phyloP scores from a whole-genome alignment of 1,140 invertebrate species.

The Scaptomyza hsui region DNA sequence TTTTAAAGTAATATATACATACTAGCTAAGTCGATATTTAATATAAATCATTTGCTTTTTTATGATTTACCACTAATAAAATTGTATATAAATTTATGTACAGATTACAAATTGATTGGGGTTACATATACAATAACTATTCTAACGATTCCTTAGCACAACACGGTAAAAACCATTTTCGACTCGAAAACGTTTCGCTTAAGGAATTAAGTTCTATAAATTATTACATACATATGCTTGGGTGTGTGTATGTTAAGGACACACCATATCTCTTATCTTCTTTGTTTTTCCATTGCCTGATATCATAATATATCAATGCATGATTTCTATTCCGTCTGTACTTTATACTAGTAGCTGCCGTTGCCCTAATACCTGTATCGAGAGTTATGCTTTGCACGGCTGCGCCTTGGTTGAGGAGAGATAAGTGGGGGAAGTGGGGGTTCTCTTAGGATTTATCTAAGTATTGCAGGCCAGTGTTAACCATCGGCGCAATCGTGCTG shows the following conservation, averaged over 20 bases:
- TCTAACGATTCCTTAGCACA: conserved; percentile 72
- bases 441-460: conserved; percentile 61
- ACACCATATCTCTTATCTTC: conserved; percentile 7
- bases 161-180: conserved; percentile 72
- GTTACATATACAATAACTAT: conserved; percentile 65
- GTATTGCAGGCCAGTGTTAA: conserved; percentile 68
- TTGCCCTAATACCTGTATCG: conserved; percentile 77
- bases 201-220: conserved; percentile 73
- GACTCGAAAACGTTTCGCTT: conserved; percentile 70
- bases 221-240: conserved; percentile 62
- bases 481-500: conserved; percentile 43
- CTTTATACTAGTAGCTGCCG: conserved; percentile 53
- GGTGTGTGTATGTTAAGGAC: conserved; percentile 17
- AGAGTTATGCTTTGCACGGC: conserved; percentile 28
- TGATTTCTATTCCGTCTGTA: conserved; percentile 5
- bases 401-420: neutral
- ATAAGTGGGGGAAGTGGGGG: neutral
- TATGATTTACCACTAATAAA: conserved; percentile 73
- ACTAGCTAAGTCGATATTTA: conserved; percentile 35
- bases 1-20: conserved; percentile 48
- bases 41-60: conserved; percentile 34
- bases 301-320: conserved; percentile 8
- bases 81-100: conserved; percentile 75
- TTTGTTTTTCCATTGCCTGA: conserved; percentile 5
- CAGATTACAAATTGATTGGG: conserved; percentile 62